Evolutionary conservation across 2,113 vertebrate genomes (phyloP).

Genomic region (Myiozetetes cayanensis): DNA sequence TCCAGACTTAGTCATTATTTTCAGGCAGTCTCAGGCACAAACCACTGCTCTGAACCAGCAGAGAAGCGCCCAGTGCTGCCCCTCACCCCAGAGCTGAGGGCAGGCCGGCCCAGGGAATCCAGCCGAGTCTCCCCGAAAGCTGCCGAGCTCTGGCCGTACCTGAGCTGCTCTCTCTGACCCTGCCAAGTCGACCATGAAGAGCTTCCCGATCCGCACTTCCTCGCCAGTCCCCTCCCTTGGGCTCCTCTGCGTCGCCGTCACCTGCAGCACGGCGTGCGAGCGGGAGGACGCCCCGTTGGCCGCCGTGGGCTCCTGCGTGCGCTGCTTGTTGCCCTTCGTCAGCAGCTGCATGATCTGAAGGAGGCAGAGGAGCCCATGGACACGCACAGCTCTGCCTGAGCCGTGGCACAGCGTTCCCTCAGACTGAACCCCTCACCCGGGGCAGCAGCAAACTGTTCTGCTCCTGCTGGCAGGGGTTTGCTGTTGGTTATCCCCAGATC

Average conservation of each 20-base stretch:
- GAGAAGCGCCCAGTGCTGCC: not conserved
- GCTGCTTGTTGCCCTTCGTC: conserved; percentile 69
- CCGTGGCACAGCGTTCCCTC: accelerated
- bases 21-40: not conserved
- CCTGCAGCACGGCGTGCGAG: conserved; percentile 69
- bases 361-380: not conserved
- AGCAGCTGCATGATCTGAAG: conserved; percentile 67
- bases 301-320: conserved; percentile 69
- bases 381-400: not conserved
- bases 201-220: conserved; percentile 46
- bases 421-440: not conserved
- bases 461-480: not conserved
- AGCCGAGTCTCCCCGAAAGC: not conserved
- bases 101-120: not conserved
- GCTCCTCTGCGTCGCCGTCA: conserved; percentile 52
- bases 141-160: not conserved
- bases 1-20: not conserved
- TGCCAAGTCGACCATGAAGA: conserved; percentile 73
- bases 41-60: not conserved
- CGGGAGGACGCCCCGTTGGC: conserved; percentile 66
- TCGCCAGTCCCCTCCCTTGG: not conserved
- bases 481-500: not conserved
- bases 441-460: not conserved
- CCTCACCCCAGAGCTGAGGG: not conserved
- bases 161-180: conserved; percentile 73